Conservation (phyloP, 2,113 vertebrate genomes). For the Arenaria interpres region DNA sequence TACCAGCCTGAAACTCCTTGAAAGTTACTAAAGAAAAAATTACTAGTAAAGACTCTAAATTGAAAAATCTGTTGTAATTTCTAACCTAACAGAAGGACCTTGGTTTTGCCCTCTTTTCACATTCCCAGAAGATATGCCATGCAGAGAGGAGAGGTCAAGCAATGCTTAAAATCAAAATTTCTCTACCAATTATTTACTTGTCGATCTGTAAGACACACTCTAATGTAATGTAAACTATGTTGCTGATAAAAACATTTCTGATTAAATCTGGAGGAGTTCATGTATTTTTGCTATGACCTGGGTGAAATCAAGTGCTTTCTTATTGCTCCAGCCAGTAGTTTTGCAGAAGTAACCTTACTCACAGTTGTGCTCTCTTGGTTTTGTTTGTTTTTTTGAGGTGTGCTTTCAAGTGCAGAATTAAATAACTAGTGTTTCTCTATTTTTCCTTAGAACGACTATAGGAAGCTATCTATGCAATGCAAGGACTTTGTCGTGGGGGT, state of each 20-base stretch:
- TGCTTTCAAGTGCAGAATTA: too few species aligned
- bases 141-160: not conserved
- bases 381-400: not conserved
- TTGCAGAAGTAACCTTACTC: not conserved
- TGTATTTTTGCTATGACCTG: not conserved
- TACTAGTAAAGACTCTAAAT: not conserved
- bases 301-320: not conserved
- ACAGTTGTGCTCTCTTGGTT: not conserved
- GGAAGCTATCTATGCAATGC: constrained; percentile 99
- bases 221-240: not conserved
- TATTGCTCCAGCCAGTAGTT: not conserved
- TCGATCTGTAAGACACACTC: not conserved
- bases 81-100: not conserved
- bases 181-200: not conserved
- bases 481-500: constrained; percentile 98
- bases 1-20: not conserved
- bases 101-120: not conserved
- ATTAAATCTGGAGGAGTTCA: not conserved
- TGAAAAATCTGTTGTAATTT: not conserved
- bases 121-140: not conserved
- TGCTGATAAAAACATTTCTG: not conserved
- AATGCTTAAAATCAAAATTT: not conserved
- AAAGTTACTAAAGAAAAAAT: not conserved
- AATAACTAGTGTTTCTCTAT: not conserved
- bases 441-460: constrained; percentile 88